Evolutionary conservation across 1,140 invertebrate species (phyloP).

Genomic region (Lethocerus indicus): DNA sequence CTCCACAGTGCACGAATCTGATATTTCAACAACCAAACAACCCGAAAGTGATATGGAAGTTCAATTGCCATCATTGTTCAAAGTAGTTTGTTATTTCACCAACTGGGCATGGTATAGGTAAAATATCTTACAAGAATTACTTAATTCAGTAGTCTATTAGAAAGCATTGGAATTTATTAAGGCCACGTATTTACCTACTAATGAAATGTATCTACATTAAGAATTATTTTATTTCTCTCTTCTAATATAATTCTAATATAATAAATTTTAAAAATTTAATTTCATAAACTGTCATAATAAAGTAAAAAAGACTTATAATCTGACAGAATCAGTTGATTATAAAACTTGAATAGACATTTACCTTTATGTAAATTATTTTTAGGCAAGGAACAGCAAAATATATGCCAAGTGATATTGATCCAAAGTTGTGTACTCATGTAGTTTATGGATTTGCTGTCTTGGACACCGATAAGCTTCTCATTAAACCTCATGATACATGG

Average conservation of each 20-base stretch:
- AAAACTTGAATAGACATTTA: neutral
- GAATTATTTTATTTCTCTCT: no score
- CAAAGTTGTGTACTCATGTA: conserved; percentile 50
- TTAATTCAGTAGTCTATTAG: neutral
- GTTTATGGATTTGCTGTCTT: conserved; percentile 55
- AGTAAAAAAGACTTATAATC: no score
- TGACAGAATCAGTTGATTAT: no score
- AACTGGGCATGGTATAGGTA: conserved; percentile 49
- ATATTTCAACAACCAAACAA: no score
- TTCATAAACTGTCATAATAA: no score
- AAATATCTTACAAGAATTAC: conserved; percentile 7
- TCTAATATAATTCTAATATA: no score
- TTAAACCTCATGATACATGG: conserved; percentile 49
- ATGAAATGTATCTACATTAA: no score
- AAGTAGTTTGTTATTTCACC: conserved; percentile 50
- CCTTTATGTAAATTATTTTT: conserved; percentile 9
- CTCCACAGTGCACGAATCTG: no score
- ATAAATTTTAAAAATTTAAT: no score
- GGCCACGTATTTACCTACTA: neutral
- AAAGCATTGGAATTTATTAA: neutral
- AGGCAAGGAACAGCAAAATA: conserved; percentile 41
- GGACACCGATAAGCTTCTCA: conserved; percentile 34
- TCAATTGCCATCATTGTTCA: no score
- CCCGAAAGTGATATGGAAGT: no score
- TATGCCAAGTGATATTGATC: conserved; percentile 43